Conservation (phyloP, 2,113 vertebrate genomes). For the Apodemus sylvaticus region DNA sequence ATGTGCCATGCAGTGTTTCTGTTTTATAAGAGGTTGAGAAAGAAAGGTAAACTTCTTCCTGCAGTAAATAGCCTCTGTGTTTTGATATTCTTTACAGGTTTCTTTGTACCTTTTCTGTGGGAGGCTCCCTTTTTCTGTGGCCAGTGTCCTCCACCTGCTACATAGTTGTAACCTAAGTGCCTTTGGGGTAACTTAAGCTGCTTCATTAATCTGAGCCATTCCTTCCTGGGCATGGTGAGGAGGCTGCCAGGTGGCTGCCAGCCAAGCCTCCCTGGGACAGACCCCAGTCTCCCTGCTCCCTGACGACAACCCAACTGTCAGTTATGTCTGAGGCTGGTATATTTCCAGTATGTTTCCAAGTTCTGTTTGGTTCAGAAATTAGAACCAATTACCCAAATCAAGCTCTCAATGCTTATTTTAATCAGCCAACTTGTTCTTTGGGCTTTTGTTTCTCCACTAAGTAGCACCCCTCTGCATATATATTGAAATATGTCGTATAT, state of each 20-base stretch:
- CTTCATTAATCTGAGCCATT: slow-evolving; percentile 67
- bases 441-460: slow-evolving; percentile 8
- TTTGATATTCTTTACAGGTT: slow-evolving; percentile 21
- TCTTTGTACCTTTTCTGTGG: slow-evolving; percentile 41
- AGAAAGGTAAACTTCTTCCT: slow-evolving; percentile 56
- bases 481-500: not conserved
- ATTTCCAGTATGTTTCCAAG: slow-evolving; percentile 49
- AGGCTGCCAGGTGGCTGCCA: slow-evolving; percentile 62
- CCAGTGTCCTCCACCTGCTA: not conserved
- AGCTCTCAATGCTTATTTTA: slow-evolving; percentile 38
- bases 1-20: slow-evolving; percentile 47
- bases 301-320: slow-evolving; percentile 51
- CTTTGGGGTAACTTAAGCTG: slow-evolving; percentile 58
- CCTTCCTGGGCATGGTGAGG: slow-evolving; percentile 25
- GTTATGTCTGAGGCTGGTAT: slow-evolving; percentile 34
- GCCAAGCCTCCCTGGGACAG: slow-evolving; percentile 49
- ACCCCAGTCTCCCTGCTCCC: not conserved
- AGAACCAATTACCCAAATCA: slow-evolving; percentile 53
- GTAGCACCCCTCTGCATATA: not conserved
- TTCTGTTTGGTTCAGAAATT: slow-evolving; percentile 53
- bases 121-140: slow-evolving; percentile 45
- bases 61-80: slow-evolving; percentile 27
- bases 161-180: slow-evolving; percentile 55
- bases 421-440: not conserved
- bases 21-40: slow-evolving; percentile 64